Evolutionary conservation across 2,888 invertebrate species (phyloP).

Genomic region (Philopedon plagiatum): DNA sequence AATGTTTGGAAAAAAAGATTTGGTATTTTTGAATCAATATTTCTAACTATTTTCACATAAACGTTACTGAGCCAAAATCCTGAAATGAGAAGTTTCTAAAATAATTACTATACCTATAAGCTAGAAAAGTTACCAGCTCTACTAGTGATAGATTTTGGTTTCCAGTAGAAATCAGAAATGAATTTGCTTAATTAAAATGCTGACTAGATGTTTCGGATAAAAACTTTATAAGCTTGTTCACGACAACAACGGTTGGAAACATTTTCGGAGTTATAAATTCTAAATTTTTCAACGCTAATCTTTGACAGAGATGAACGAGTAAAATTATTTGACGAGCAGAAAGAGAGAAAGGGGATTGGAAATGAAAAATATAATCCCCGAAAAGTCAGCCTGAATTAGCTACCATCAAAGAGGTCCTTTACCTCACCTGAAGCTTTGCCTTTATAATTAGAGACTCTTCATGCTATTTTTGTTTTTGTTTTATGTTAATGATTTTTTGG

Average conservation of each 20-base stretch:
- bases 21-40: no score
- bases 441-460: slow-evolving; percentile 27
- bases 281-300: slow-evolving; percentile 38
- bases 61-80: no score
- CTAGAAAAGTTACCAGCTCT: no score
- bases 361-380: slow-evolving; percentile 49
- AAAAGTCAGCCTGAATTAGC: slow-evolving; percentile 56
- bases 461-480: slow-evolving; percentile 32
- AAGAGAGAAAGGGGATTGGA: slow-evolving; percentile 37
- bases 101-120: no score
- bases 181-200: slow-evolving; percentile 12
- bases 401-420: slow-evolving; percentile 58
- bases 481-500: not conserved
- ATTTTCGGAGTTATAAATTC: slow-evolving; percentile 40
- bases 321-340: slow-evolving; percentile 42
- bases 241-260: slow-evolving; percentile 5
- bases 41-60: no score
- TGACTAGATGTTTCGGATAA: slow-evolving; percentile 3
- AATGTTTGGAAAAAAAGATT: no score
- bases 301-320: slow-evolving; percentile 48
- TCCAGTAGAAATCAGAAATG: not conserved
- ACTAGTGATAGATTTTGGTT: not conserved
- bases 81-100: no score
- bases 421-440: slow-evolving; percentile 41
- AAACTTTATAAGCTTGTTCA: slow-evolving; percentile 12